Base-by-base conservation (phyloP, 35 echinoderm and acorn worm genomes). In the Heliocidaris erythrogramma region DNA sequence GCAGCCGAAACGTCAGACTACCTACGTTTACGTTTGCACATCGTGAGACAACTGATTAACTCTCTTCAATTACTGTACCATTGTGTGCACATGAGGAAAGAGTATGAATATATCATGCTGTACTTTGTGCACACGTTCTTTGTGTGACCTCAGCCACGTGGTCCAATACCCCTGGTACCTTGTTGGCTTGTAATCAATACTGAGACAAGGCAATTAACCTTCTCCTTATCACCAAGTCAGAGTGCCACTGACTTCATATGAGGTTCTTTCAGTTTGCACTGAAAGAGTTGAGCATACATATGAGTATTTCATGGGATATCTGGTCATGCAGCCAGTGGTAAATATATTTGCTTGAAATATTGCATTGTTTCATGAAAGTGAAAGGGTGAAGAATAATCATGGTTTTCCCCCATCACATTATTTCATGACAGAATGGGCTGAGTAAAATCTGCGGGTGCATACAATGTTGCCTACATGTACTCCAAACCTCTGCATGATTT, bases 141-240 rank as follows among this genome's bases (percentile, higher is more conserved):
- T 78, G 65, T 78, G 65, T 78, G 65, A 78, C 65, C 65, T 78
- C 21, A 78, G 65, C 65, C 65, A 78, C 65, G 65, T 78, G 65
- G 65, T 78, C 65, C 21, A 78, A 78, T 78, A 78, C 65, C 21
- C 60, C 27, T 27, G 65, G 65, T 78, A 78, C 65, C 24, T 78
- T 78, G 7, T 78, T 78, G 7, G 65, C 65, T 78, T 78, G 65
- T 78, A 21, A 78, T 78, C 7, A 78, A 78, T 78, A 78, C 65
- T 7, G 27, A 78, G 65, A 78, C 65, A 78, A 78, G 27, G 65
- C 21, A 78, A 78, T 78, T 78, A 78, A 78, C 65, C 65, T 78
- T n/a, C 65, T 71, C 61, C 21, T 78, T 78, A 78, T 78, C 65
- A 27, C 65, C 21, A 78, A 78, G 18, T 24, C 65, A 27, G 2